Percentiles rank a stretch among this genome's conserved stretches.
Evolutionary conservation across 2,797 vertebrate species (phyloP).

Genomic region (Schizothorax lantsangensis): DNA sequence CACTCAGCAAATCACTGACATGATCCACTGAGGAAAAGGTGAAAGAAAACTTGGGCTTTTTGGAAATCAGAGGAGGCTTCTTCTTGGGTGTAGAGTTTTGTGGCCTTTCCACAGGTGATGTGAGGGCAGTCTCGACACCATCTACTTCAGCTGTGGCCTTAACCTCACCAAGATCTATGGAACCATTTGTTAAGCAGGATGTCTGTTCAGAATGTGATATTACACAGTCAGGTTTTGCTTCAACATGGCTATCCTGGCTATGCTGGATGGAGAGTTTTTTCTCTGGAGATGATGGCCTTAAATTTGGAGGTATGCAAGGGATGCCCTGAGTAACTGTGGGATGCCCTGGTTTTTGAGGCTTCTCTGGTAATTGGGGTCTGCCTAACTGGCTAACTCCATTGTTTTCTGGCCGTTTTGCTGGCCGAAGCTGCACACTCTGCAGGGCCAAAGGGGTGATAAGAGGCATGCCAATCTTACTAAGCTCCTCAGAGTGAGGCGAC

Average conservation of each 20-base stretch:
- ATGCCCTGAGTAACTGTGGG: constrained; percentile 53
- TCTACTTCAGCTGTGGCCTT: constrained; percentile 26
- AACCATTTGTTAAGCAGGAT: constrained; percentile 52
- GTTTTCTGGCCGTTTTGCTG: constrained; percentile 78
- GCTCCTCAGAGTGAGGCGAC: constrained; percentile 71
- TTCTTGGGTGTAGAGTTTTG: constrained; percentile 78
- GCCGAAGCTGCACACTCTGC: constrained; percentile 91
- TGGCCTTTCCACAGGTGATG: constrained; percentile 61
- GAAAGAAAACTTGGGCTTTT: constrained; percentile 91
- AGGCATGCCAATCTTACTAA: constrained; percentile 77
- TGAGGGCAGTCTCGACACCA: neutral
- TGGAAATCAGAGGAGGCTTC: constrained; percentile 88
- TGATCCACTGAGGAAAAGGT: constrained; percentile 74
- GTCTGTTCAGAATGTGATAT: constrained; percentile 46
- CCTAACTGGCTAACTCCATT: constrained; percentile 64
- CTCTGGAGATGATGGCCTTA: constrained; percentile 71
- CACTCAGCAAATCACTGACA: constrained; percentile 64
- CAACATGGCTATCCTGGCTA: neutral
- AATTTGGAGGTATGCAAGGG: constrained; percentile 56
- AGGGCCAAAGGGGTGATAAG: constrained; percentile 89
- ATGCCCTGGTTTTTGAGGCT: constrained; percentile 65
- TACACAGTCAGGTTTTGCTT: constrained; percentile 20
- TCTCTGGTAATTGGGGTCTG: constrained; percentile 68
- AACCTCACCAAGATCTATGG: constrained; percentile 24
- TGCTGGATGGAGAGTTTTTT: constrained; percentile 65